Base-by-base conservation (phyloP, 2,888 invertebrate genomes). In the Carcina quercana region DNA sequence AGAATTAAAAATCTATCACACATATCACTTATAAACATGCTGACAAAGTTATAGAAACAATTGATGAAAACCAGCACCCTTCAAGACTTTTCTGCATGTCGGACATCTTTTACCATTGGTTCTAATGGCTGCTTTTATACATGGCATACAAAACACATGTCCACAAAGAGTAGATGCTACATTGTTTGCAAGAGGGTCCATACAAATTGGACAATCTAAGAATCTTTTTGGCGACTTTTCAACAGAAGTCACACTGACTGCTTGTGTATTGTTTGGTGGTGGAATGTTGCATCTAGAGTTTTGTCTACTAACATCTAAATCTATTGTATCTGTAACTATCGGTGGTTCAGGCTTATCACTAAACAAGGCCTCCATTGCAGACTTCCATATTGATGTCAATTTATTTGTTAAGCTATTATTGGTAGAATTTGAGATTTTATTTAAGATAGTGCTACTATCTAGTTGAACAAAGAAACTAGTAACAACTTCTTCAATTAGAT, bases 111-210 rank as follows among this genome's bases (percentile, higher is more conserved):
- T 71, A 1, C 60, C 58, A 42, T 43, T 58, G 0, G 34, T 14
- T 42, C 25, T 53, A 12, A 65, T 25, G 12, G 68, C 50, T 25
- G 40, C 37, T 43, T 53, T 34, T 25, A 73, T 59, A 39, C 72
- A 72, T 2, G 17, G 34, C 45, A 65, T 51, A 39, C 72, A 73
- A 38, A 71, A 72, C 3, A 73, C 43, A 50, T 73, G 73, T 1
- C 73, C 73, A 50, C 71, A 73, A 24, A 59, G 45, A 11, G 72
- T 72, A 14, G 70, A 67, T 21, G 55, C 70, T 8, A 70, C 43
- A 24, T 39, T 50, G 8, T 35, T 46, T n/a, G 44, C 30, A 5
- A 70, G 41, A 27, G 35, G 48, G 1, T 70, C 70, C 51, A 70
- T 53, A 37, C 73, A 73, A 20, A 73, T 70, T 10, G 71, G 70